A percentile compares a stretch with the other conserved stretches of the same genome.
phyloP scores from a whole-genome alignment of 37 sponge, comb jelly and placozoan genomes.

The Chondrosia reniformis region DNA sequence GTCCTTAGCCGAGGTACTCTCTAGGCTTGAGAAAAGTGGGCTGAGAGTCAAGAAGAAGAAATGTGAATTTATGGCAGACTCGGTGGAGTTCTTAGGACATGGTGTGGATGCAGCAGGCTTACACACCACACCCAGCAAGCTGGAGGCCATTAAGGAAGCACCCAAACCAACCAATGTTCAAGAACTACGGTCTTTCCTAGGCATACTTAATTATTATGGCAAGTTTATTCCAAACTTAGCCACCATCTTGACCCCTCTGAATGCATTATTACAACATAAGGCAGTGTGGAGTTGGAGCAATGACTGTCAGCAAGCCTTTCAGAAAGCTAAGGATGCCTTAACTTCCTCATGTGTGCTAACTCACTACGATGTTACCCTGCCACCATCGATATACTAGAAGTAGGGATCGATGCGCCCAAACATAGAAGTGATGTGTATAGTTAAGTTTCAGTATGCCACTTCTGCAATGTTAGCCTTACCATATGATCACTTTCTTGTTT shows the following conservation, averaged over 20 bases:
- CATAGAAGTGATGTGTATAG: too few relatives aligned
- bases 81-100: slow-evolving; percentile 32
- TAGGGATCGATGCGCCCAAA: too few relatives aligned
- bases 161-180: neutral
- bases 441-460: too few relatives aligned
- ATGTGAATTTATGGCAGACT: neutral
- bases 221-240: slow-evolving; percentile 22
- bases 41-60: slow-evolving; percentile 1
- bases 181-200: slow-evolving; percentile 14
- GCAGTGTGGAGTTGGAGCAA: neutral
- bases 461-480: too few relatives aligned
- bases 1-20: neutral
- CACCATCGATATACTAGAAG: too few relatives aligned
- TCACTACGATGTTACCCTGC: slow-evolving; percentile 13
- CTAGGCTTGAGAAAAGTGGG: neutral
- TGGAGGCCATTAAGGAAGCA: slow-evolving; percentile 7
- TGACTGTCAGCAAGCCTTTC: neutral
- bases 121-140: neutral
- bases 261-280: neutral
- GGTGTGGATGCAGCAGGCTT: neutral
- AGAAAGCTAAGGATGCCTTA: neutral
- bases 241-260: slow-evolving; percentile 9
- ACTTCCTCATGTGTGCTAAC: neutral
- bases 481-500: too few relatives aligned
- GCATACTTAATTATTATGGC: slow-evolving; percentile 11